These are phyloP conservation scores for Nibea coibor DNA, from an alignment of 2,113 vertebrate species.

Conservation along the genomic window DNA sequence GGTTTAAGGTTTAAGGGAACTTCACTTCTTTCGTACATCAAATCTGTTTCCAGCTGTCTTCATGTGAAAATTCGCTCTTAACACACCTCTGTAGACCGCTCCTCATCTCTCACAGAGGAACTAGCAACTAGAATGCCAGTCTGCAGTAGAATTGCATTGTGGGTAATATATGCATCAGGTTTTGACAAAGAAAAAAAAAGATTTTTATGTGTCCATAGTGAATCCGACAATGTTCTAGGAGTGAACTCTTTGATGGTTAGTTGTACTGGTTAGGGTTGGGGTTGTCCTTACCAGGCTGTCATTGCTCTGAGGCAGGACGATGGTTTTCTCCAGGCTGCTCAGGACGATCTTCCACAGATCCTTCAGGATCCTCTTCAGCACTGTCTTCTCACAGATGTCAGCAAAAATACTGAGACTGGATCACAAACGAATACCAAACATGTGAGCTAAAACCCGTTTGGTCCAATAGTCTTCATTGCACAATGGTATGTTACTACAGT, in stretches of 20 bases:
- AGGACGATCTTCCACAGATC: slow-evolving; percentile 97
- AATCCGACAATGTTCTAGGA: neutral
- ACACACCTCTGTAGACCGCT: neutral
- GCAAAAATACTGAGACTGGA: slow-evolving; percentile 95
- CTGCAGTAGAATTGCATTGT: no score
- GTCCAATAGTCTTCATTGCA: neutral
- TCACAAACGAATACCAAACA: slow-evolving; percentile 15
- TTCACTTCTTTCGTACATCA: neutral
- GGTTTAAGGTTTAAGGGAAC: neutral
- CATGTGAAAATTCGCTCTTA: neutral
- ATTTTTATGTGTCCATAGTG: neutral
- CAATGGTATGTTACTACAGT: no score
- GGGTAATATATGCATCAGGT: no score
- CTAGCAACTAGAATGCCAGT: no score
- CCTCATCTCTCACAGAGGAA: neutral
- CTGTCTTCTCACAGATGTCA: slow-evolving; percentile 95
- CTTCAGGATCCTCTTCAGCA: slow-evolving; percentile 96
- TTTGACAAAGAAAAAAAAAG: no score
- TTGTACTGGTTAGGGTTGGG: no score
- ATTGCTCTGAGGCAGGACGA: slow-evolving; percentile 93
- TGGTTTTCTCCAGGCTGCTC: slow-evolving; percentile 93
- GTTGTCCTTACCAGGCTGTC: slow-evolving; percentile 89
- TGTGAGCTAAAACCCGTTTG: neutral
- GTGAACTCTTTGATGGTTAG: neutral
- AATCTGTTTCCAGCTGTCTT: neutral